phyloP scores from a whole-genome alignment of 2,888 invertebrate species.

The Agapostemon virescens region DNA sequence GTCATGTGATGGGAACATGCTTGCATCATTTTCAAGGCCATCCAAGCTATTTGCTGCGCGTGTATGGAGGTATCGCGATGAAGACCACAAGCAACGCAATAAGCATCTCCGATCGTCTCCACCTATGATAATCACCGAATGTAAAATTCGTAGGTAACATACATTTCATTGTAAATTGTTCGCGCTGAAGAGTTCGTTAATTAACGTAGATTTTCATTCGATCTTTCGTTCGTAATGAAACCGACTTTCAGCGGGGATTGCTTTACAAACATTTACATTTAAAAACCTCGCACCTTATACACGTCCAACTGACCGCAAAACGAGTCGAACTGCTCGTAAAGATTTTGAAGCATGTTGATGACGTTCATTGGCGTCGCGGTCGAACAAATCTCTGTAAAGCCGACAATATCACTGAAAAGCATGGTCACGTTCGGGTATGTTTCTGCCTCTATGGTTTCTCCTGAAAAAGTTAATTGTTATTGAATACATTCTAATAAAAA shows the following conservation, averaged over 20 bases:
- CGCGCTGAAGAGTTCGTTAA: neutral
- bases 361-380: slow-evolving; percentile 97
- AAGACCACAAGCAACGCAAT: slow-evolving; percentile 96
- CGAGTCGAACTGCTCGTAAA: slow-evolving; percentile 96
- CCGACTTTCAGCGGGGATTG: neutral
- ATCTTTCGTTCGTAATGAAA: neutral
- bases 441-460: slow-evolving; percentile 95
- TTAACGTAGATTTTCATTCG: neutral
- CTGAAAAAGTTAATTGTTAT: slow-evolving; percentile 78
- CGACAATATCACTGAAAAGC: slow-evolving; percentile 97
- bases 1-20: slow-evolving; percentile 93
- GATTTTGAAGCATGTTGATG: slow-evolving; percentile 94
- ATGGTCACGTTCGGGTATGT: slow-evolving; percentile 96
- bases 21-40: slow-evolving; percentile 96
- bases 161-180: neutral
- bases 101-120: slow-evolving; percentile 98
- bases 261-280: slow-evolving; percentile 1
- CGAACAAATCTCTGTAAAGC: slow-evolving; percentile 97
- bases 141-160: slow-evolving; percentile 72
- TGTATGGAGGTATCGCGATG: slow-evolving; percentile 93
- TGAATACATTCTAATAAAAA: neutral
- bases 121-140: slow-evolving; percentile 83
- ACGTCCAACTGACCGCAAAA: slow-evolving; percentile 96
- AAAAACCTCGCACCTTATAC: slow-evolving; percentile 87
- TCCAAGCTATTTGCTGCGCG: slow-evolving; percentile 97